Conservation (phyloP, 2,113 vertebrate genomes). For the Mohoua ochrocephala region DNA sequence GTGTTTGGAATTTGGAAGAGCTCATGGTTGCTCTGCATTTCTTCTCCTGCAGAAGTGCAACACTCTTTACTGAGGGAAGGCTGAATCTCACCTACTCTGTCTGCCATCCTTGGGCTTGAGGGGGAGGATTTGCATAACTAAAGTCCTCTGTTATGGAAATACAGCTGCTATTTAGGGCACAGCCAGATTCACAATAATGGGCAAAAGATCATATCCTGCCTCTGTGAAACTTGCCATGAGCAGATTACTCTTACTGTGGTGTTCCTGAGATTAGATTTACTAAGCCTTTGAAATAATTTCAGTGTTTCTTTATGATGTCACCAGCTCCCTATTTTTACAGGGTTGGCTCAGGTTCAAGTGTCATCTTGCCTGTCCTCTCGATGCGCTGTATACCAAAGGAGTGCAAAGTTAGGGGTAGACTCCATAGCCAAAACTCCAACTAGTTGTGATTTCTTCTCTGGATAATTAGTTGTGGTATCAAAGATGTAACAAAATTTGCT, state of each 20-base stretch:
- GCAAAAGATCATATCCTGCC: not conserved
- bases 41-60: not conserved
- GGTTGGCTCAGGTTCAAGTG: not conserved
- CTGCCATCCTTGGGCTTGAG: not conserved
- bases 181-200: not conserved
- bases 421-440: not conserved
- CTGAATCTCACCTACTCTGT: not conserved
- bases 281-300: not conserved
- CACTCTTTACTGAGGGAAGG: not conserved
- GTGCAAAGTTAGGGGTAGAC: not conserved
- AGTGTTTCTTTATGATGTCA: not conserved
- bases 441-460: not conserved
- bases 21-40: not conserved
- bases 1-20: not conserved
- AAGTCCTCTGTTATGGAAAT: constrained; percentile 3
- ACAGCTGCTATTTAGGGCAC: not conserved
- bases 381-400: not conserved
- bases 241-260: not conserved
- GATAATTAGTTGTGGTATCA: not conserved
- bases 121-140: not conserved
- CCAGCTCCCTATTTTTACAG: not conserved
- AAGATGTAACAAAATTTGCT: not conserved
- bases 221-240: not conserved
- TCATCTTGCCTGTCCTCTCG: not conserved
- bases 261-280: not conserved